A percentile compares a stretch with the other conserved stretches of the same genome.
These are phyloP conservation scores for Pterobdella sp. DNA, from an alignment of 2,888 invertebrate species.

Conservation along the genomic window DNA sequence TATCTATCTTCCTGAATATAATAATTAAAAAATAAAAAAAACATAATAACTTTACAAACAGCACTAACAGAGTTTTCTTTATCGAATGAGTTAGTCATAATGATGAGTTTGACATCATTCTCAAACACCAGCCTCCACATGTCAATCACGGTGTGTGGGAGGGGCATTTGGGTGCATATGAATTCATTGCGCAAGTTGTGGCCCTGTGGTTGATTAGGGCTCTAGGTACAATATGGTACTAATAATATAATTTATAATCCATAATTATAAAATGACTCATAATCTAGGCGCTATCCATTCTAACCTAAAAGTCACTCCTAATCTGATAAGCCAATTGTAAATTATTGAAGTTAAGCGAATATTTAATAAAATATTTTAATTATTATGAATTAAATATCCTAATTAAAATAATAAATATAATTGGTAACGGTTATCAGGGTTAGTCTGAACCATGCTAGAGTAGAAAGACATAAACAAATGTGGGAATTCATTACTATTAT, in stretches of 20 bases:
- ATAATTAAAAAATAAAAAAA: too few species aligned
- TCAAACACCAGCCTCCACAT: constrained; percentile 51
- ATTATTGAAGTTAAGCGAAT: background rate
- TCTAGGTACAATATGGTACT: background rate
- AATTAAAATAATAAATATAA: background rate
- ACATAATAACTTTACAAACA: too few species aligned
- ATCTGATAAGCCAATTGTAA: too few species aligned
- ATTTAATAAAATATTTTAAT: background rate
- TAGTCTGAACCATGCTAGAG: background rate
- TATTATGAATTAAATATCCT: background rate
- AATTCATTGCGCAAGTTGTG: constrained; percentile 43
- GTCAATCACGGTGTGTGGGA: constrained; percentile 50
- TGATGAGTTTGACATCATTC: constrained; percentile 45
- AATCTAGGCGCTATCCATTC: too few species aligned
- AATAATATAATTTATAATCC: too few species aligned
- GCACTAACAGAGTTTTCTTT: background rate
- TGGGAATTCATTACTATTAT: too few species aligned
- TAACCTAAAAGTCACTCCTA: too few species aligned
- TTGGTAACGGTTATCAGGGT: background rate
- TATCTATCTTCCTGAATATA: too few species aligned
- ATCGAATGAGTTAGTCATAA: constrained; percentile 46
- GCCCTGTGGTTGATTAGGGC: constrained; percentile 30
- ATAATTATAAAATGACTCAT: too few species aligned
- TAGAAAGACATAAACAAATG: too few species aligned
- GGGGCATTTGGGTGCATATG: constrained; percentile 51